Evolutionary conservation across 2,888 invertebrate genomes (phyloP).

Genomic region (Troides aeacus): DNA sequence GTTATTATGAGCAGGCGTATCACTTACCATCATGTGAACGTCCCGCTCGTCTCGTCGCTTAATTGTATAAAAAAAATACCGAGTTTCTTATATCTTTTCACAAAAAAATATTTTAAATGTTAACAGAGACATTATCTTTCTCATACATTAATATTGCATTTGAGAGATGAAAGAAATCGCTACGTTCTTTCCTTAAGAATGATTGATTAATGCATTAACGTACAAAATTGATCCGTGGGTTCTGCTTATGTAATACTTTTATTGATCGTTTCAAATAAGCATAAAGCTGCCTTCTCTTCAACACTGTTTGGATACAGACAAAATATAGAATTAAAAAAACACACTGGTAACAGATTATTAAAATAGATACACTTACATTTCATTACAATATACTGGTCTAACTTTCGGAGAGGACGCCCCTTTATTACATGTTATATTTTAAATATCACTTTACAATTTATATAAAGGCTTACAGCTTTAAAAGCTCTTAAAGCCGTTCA

Average conservation of each 20-base stretch:
- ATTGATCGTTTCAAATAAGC: too few relatives aligned
- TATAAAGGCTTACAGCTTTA: neutral
- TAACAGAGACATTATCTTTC: neutral
- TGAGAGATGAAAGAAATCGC: slow-evolving; percentile 22
- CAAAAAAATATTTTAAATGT: neutral
- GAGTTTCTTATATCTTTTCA: neutral
- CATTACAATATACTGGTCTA: neutral
- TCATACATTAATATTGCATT: slow-evolving; percentile 14
- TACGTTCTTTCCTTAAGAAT: slow-evolving; percentile 15
- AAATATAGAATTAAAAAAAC: too few relatives aligned
- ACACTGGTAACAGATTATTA: too few relatives aligned
- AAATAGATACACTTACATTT: too few relatives aligned
- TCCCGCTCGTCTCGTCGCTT: too few relatives aligned
- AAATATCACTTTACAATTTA: neutral
- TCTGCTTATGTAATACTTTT: slow-evolving; percentile 2
- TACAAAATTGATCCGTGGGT: neutral
- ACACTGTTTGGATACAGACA: too few relatives aligned
- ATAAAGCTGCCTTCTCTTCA: too few relatives aligned
- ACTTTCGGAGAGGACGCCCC: neutral
- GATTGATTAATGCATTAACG: slow-evolving; percentile 18
- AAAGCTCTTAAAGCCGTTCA: neutral
- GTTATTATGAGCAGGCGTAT: too few relatives aligned
- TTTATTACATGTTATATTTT: neutral
- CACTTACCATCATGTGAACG: too few relatives aligned
- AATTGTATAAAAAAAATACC: too few relatives aligned